These are phyloP conservation scores for Galerucella pusilla DNA, from an alignment of 2,888 invertebrate species.

Conservation along the genomic window DNA sequence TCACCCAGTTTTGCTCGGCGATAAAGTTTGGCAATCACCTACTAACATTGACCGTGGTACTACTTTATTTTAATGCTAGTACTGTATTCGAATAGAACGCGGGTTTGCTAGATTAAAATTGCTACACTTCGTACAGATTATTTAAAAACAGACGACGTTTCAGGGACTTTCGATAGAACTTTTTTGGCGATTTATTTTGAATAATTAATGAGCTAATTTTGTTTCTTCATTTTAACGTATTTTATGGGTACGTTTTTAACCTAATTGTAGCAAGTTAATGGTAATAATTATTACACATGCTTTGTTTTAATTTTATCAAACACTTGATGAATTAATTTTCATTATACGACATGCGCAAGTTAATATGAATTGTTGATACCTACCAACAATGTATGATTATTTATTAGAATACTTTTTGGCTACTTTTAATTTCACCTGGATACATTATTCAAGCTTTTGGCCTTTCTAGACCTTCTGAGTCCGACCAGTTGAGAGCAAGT, in stretches of 20 bases:
- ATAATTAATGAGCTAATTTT: neutral
- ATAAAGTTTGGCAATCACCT: slow-evolving; percentile 41
- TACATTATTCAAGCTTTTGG: no score
- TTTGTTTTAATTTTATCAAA: neutral
- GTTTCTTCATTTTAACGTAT: neutral
- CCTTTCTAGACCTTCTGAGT: no score
- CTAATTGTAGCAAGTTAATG: neutral
- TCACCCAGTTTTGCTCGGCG: slow-evolving; percentile 38
- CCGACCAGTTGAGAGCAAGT: no score
- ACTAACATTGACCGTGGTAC: slow-evolving; percentile 46
- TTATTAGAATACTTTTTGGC: no score
- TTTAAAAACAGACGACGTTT: neutral
- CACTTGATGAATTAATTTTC: no score
- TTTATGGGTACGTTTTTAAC: neutral
- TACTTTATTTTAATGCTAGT: slow-evolving; percentile 32
- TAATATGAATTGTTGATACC: no score
- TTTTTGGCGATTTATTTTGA: neutral
- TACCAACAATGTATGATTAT: no score
- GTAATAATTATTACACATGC: neutral
- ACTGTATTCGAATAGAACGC: slow-evolving; percentile 13
- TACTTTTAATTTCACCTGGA: no score
- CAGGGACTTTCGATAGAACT: slow-evolving; percentile 8
- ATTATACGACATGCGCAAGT: no score
- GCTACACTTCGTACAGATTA: slow-evolving; percentile 11
- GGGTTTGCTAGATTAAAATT: slow-evolving; percentile 5